Evolutionary conservation across 2,888 invertebrate genomes (phyloP).

Genomic region (Lasius fuliginosus): DNA sequence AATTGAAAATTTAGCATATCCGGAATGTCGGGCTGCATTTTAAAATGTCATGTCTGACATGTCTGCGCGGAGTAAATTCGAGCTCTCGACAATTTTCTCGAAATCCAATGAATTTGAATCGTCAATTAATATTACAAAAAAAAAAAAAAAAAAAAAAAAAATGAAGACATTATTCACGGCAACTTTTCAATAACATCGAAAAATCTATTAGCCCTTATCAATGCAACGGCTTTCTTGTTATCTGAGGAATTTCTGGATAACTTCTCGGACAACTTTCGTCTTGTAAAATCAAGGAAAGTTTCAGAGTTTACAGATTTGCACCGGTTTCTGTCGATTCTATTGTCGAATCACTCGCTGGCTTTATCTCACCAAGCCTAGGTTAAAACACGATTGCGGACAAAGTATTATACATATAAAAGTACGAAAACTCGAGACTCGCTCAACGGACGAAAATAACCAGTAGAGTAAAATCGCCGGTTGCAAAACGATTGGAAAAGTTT

Average conservation of each 20-base stretch:
- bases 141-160: neutral
- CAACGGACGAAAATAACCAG: neutral
- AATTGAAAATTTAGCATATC: constrained; percentile 4
- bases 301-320: neutral
- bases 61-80: neutral
- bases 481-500: neutral
- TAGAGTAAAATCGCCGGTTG: neutral
- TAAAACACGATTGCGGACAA: constrained; percentile 10
- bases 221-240: no score
- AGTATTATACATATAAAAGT: neutral
- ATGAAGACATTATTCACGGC: neutral
- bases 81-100: neutral
- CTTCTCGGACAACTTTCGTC: neutral
- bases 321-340: neutral
- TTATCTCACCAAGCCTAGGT: neutral
- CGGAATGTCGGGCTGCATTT: neutral
- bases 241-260: neutral
- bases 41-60: neutral
- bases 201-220: neutral
- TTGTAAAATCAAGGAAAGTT: neutral
- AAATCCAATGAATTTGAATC: neutral
- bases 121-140: neutral
- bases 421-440: constrained; percentile 3
- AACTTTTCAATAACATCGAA: neutral
- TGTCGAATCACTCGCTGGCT: neutral